Percentiles rank a stretch among this genome's conserved stretches.
These are phyloP conservation scores for Zenarchopterus dispar DNA, from an alignment of 2,797 vertebrate species.

Conservation along the genomic window DNA sequence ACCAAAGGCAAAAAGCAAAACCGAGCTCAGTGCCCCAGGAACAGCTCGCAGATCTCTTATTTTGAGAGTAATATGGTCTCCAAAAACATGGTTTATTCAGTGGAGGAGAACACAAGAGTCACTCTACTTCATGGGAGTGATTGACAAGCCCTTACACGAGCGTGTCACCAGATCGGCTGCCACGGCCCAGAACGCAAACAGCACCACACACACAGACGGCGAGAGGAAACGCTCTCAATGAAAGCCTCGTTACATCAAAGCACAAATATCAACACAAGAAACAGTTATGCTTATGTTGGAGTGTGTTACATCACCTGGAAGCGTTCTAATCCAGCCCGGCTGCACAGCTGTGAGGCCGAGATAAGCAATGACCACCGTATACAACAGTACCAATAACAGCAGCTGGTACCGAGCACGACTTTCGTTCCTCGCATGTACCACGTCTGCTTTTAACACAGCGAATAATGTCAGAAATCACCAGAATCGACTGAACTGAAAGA, in stretches of 20 bases:
- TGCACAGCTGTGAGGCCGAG: conserved; percentile 44
- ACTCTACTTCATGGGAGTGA: no score
- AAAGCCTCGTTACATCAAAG: not conserved
- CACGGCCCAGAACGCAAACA: not conserved
- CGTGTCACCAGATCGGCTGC: not conserved
- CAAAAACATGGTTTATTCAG: not conserved
- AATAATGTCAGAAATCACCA: not conserved
- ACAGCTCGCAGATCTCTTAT: no score
- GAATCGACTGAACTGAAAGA: not conserved
- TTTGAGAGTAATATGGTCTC: no score
- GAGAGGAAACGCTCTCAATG: not conserved
- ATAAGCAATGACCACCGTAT: conserved; percentile 36
- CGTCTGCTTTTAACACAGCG: conserved; percentile 4
- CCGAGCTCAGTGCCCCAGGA: no score
- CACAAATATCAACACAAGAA: not conserved
- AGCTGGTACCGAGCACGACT: not conserved
- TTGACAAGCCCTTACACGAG: no score
- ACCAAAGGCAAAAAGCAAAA: no score
- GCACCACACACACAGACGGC: not conserved
- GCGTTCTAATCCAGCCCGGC: conserved; percentile 39
- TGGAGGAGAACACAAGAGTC: no score
- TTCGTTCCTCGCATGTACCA: not conserved
- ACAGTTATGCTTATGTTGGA: not conserved
- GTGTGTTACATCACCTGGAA: conserved; percentile 49
- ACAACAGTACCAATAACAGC: conserved; percentile 13